Evolutionary conservation across 2,888 invertebrate genomes (phyloP), one percentile per base, ranked within the genome.

Genomic region (Ichneumoninae sp.): DNA sequence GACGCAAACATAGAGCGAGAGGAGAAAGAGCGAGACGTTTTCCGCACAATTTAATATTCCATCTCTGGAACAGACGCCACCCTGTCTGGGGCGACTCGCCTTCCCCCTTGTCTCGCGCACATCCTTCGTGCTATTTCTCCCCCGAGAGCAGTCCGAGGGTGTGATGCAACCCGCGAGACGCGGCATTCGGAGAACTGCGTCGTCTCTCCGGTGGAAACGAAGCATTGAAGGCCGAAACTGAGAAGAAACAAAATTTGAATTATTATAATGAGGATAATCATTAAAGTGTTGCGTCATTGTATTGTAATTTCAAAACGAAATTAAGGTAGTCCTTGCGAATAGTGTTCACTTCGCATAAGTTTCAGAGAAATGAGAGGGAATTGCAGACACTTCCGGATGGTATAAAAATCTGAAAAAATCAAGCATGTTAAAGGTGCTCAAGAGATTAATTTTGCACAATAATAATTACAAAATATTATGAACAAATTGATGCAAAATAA

Each of bases 1-100:
- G 22, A n/a, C 62, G 62, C 30, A 16, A 16, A 33, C 52, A 70
- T 8, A 8, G 30, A 1, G 7, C 30, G 60, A 30, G 30, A 60
- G n/a, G 44, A 19, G 47, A 47, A n/a, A 47, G 50, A 50, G 19
- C 19, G 40, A 72, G 47, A 6, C 60, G 44, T n/a, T 72, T 16
- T 44, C 4, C 47, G 22, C 10, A 13, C n/a, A 44, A 16, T 72
- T 72, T 77, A 62, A 77, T 74, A 76, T 22, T 76, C 26, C 33
- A 68, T 62, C 57, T 26, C 50, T 60, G 47, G 80, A 66, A 30
- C 52, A 69, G 80, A 72, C 83, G 80, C 83, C 83, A n/a, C 60
- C 50, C 71, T 50, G 83, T 83, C 83, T 83, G 72, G 71, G 33
- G 16, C 33, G 62, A 47, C 60, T 26, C 40, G 50, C 65, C 47